These are phyloP conservation scores for Rhinatrema bivittatum DNA, from an alignment of 2,797 vertebrate species.

Conservation along the genomic window DNA sequence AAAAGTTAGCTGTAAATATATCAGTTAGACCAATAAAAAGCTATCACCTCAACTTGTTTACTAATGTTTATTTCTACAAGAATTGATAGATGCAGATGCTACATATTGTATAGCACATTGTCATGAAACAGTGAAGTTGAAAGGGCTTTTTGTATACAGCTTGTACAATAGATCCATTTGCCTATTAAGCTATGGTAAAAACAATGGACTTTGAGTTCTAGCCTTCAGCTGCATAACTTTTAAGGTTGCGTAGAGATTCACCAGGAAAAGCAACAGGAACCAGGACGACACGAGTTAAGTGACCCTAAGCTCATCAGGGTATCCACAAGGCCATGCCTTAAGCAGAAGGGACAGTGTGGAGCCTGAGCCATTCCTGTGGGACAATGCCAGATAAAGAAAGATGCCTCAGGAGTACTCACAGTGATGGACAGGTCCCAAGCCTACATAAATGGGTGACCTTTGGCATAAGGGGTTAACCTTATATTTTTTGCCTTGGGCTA, in stretches of 20 bases:
- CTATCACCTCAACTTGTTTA: too few relatives aligned
- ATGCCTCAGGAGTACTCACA: constrained; percentile 34
- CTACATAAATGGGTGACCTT: constrained; percentile 62
- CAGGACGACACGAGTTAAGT: constrained; percentile 38
- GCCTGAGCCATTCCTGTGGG: constrained; percentile 54
- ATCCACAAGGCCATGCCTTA: constrained; percentile 47
- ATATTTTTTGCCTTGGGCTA: constrained; percentile 46
- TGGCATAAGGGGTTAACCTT: constrained; percentile 55
- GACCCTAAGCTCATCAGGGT: constrained; percentile 47
- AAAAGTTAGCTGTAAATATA: too few relatives aligned
- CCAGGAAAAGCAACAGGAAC: constrained; percentile 50
- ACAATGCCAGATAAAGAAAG: constrained; percentile 42
- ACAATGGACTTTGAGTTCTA: constrained; percentile 26
- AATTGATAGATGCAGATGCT: too few relatives aligned
- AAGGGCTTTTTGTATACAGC: too few relatives aligned
- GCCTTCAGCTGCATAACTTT: constrained; percentile 24
- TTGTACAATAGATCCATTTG: constrained; percentile 55
- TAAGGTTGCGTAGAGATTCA: constrained; percentile 37
- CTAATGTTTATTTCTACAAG: too few relatives aligned
- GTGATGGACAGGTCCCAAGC: constrained; percentile 44
- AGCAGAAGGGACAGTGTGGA: constrained; percentile 55
- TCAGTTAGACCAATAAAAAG: too few relatives aligned
- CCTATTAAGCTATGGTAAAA: constrained; percentile 31
- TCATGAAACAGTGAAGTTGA: too few relatives aligned
- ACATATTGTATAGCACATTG: too few relatives aligned